These are phyloP conservation scores for Darevskia mixta DNA, from an alignment of 2,797 vertebrate species.

Conservation along the genomic window DNA sequence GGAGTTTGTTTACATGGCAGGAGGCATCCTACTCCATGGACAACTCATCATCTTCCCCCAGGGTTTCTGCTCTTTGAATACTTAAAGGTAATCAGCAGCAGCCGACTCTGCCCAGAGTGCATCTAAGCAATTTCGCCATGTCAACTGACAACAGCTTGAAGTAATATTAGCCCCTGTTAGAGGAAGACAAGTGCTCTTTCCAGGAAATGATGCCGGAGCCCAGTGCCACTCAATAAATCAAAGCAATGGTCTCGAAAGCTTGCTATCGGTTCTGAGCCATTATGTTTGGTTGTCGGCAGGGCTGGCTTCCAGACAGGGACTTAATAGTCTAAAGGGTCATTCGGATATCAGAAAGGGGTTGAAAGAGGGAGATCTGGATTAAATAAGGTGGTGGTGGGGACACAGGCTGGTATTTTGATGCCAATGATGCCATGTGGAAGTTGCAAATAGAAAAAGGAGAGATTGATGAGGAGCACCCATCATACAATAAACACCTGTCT, in stretches of 20 bases:
- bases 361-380: no score
- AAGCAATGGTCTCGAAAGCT: slow-evolving; percentile 76
- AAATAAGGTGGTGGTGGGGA: no score
- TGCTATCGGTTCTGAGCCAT: slow-evolving; percentile 80
- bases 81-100: slow-evolving; percentile 81
- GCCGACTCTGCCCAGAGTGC: slow-evolving; percentile 73
- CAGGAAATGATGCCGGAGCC: slow-evolving; percentile 77
- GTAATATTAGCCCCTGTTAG: slow-evolving; percentile 80
- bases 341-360: no score
- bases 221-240: slow-evolving; percentile 83
- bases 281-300: slow-evolving; percentile 69
- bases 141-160: slow-evolving; percentile 84
- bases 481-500: no score
- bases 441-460: no score
- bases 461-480: no score
- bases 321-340: no score
- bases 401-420: no score
- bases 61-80: slow-evolving; percentile 80
- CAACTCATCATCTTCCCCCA: slow-evolving; percentile 78
- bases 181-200: slow-evolving; percentile 78
- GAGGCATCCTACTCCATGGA: slow-evolving; percentile 72
- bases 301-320: slow-evolving; percentile 53
- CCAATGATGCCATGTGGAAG: no score
- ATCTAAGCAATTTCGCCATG: slow-evolving; percentile 80
- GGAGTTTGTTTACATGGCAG: slow-evolving; percentile 77